phyloP scores from a whole-genome alignment of 2,113 vertebrate genomes.

The Neogobius melanostomus region DNA sequence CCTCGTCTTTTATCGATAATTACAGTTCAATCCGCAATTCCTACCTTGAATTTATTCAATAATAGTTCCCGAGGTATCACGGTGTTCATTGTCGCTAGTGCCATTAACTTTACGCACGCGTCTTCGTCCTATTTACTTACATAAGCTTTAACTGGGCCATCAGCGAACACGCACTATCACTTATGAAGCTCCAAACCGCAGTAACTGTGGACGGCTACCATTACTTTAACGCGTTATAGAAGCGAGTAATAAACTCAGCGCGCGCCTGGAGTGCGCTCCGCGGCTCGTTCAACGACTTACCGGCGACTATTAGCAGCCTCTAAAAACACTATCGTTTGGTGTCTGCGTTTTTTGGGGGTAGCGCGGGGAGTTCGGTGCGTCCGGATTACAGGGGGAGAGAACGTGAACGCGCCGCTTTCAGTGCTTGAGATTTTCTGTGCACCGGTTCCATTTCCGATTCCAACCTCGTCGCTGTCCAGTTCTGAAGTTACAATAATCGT shows the following conservation, averaged over 20 bases:
- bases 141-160: background rate
- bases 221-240: conserved; percentile 30
- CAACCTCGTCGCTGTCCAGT: background rate
- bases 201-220: background rate
- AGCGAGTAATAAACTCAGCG: conserved; percentile 6
- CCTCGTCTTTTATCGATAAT: no score
- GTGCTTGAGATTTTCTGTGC: no score
- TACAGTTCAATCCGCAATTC: background rate
- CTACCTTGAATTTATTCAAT: background rate
- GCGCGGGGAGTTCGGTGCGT: no score
- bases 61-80: background rate
- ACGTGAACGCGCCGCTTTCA: background rate
- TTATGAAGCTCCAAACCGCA: background rate
- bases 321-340: background rate
- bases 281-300: conserved; percentile 26
- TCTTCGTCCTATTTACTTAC: background rate
- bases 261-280: conserved; percentile 2
- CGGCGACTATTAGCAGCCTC: background rate
- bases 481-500: background rate
- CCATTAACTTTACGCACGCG: background rate
- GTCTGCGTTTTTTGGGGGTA: background rate
- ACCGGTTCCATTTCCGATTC: background rate
- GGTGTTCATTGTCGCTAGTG: background rate
- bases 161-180: background rate
- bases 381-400: background rate